phyloP scores from a whole-genome alignment of 2,888 invertebrate genomes.

The Xestia rhomboidea region DNA sequence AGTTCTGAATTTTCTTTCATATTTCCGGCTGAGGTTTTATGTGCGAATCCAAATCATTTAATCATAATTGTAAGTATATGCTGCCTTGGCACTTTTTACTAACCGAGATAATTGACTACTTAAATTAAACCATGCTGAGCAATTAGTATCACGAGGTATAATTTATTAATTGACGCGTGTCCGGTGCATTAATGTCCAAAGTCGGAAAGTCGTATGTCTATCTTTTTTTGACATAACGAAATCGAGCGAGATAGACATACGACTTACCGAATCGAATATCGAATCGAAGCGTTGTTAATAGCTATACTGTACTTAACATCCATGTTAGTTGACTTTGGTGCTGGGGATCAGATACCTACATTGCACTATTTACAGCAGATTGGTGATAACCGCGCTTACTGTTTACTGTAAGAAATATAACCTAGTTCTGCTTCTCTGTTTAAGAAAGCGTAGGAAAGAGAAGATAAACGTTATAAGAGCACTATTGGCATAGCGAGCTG shows the following conservation, averaged over 20 bases:
- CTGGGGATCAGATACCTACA: background rate
- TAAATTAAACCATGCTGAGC: background rate
- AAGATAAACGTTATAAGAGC: slow-evolving; percentile 2
- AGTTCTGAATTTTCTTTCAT: background rate
- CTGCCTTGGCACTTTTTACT: background rate
- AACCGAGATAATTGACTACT: background rate
- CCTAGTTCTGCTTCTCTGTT: slow-evolving; percentile 25
- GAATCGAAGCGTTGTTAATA: too few species aligned
- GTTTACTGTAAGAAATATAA: slow-evolving; percentile 20
- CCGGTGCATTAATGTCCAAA: slow-evolving; percentile 11
- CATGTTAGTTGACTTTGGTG: background rate
- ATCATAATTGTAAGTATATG: background rate
- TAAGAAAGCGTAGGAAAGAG: slow-evolving; percentile 22
- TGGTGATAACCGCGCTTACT: background rate
- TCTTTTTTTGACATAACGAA: too few species aligned
- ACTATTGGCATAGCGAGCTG: slow-evolving; percentile 2
- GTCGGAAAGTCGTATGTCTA: too few species aligned
- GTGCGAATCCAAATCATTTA: background rate
- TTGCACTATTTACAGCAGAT: background rate
- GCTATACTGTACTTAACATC: background rate
- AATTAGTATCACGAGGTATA: background rate
- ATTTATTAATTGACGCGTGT: background rate
- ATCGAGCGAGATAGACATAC: too few species aligned
- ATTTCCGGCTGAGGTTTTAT: slow-evolving; percentile 1
- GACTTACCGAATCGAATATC: too few species aligned